Evolutionary conservation across 1,140 invertebrate species (phyloP), one percentile per base, ranked within the genome.

Genomic region (Bombus sibiricus): DNA sequence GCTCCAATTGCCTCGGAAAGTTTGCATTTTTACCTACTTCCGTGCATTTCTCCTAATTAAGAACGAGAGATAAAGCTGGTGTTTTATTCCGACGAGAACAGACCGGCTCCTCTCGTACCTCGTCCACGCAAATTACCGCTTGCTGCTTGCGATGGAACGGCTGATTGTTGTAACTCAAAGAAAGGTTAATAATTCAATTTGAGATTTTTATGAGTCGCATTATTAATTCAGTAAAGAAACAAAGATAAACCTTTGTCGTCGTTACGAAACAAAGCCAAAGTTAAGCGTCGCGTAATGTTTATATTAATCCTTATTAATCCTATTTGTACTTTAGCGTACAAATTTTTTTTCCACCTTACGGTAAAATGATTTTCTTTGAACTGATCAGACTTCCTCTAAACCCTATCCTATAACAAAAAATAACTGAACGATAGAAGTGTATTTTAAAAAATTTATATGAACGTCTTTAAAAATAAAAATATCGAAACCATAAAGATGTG

Each of bases 11-110:
- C 59, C 68, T 37, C 37, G 25, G n/a, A 4, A 62, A 80, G 59
- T 87, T 85, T 85, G 41, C 83, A 64, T 57, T 76, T 78, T 81
- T 85, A 69, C 83, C 82, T 75, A 75, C 62, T 85, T 85, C 37
- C 62, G 22, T n/a, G 68, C 83, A 68, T 86, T 83, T 72, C 47
- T 76, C 81, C 68, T 77, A 86, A 86, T 83, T 83, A 83, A 77
- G 80, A 32, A 77, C 34, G 39, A 41, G 77, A 79, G 57, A 77
- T 62, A 71, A 75, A 86, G 68, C 39, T 34, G 78, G 43, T 59
- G 62, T 66, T 81, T 81, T 37, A 74, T 74, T 69, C 71, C 78
- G 37, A 15, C 0, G 41, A 62, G 64, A 75, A 39, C 15, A 6
- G 64, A 32, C 10, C 34, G 28, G 22, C 34, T 8, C 32, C 43